Percentiles rank a stretch among this genome's conserved stretches.
phyloP scores from a whole-genome alignment of 1,140 invertebrate species.

The Anastatus disparis region DNA sequence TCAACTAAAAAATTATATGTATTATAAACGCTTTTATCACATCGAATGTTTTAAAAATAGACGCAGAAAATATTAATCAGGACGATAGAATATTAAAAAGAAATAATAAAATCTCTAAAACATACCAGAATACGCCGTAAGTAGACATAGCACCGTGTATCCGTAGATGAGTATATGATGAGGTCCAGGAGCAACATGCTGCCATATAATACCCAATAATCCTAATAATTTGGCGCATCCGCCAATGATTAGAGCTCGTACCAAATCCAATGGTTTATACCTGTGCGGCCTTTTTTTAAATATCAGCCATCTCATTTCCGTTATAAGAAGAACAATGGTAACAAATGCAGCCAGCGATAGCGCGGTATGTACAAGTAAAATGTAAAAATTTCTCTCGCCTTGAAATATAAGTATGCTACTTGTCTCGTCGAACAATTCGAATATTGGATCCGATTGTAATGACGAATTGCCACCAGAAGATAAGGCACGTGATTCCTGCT shows the following conservation, averaged over 20 bases:
- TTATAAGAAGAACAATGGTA: conserved; percentile 47
- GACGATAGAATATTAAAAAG: too few species aligned
- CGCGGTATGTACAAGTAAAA: conserved; percentile 53
- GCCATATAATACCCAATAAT: conserved; percentile 60
- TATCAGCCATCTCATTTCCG: conserved; percentile 56
- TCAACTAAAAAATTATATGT: too few species aligned
- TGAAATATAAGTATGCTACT: conserved; percentile 40
- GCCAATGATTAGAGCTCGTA: conserved; percentile 57
- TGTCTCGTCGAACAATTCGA: not conserved
- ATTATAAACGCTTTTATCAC: too few species aligned
- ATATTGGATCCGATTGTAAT: not conserved
- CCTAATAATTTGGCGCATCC: conserved; percentile 61
- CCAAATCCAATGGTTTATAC: conserved; percentile 54
- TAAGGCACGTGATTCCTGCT: too few species aligned
- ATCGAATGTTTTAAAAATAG: too few species aligned
- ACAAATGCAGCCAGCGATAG: conserved; percentile 55
- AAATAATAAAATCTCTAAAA: too few species aligned
- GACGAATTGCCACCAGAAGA: too few species aligned
- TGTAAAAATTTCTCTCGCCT: conserved; percentile 57
- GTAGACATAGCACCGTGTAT: conserved; percentile 59
- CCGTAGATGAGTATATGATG: conserved; percentile 61
- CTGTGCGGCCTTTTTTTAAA: conserved; percentile 45
- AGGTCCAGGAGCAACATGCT: conserved; percentile 52
- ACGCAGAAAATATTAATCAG: too few species aligned
- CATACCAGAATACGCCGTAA: conserved; percentile 64